phyloP scores from a whole-genome alignment of 2,797 vertebrate genomes.

The Smutsia temminckii region DNA sequence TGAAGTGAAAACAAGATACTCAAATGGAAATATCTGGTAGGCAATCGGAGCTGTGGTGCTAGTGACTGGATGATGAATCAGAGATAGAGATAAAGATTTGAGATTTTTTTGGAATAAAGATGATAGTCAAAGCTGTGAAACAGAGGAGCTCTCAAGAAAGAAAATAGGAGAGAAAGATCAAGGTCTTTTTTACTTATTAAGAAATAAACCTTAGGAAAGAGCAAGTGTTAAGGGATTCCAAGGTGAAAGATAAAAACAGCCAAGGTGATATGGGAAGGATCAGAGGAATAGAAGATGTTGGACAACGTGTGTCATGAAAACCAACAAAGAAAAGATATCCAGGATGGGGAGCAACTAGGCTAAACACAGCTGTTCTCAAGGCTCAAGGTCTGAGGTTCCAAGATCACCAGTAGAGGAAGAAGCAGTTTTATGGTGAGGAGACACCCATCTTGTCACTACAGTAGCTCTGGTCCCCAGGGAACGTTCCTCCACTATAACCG shows the following conservation, averaged over 20 bases:
- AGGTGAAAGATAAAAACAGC: not conserved
- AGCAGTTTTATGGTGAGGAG: not conserved
- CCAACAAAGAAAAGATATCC: not conserved
- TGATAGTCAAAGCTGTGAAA: not conserved
- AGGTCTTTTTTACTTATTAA: not conserved
- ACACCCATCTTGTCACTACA: not conserved
- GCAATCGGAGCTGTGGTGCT: not conserved
- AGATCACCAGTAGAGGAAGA: not conserved
- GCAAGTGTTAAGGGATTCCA: not conserved
- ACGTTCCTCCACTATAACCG: not conserved
- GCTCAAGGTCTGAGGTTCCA: not conserved
- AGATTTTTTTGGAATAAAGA: constrained; percentile 6
- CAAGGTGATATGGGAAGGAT: not conserved
- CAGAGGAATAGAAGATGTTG: not conserved
- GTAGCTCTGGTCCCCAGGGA: not conserved
- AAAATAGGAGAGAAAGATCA: not conserved
- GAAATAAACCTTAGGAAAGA: constrained; percentile 39
- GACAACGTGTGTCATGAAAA: not conserved
- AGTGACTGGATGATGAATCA: not conserved
- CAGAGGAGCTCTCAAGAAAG: not conserved
- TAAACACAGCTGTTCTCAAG: not conserved
- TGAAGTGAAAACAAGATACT: not conserved
- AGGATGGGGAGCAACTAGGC: not conserved
- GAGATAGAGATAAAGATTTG: not conserved
- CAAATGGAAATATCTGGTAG: not conserved